These are phyloP conservation scores for Arremon brunneinucha DNA, from an alignment of 2,797 vertebrate species.

Conservation along the genomic window DNA sequence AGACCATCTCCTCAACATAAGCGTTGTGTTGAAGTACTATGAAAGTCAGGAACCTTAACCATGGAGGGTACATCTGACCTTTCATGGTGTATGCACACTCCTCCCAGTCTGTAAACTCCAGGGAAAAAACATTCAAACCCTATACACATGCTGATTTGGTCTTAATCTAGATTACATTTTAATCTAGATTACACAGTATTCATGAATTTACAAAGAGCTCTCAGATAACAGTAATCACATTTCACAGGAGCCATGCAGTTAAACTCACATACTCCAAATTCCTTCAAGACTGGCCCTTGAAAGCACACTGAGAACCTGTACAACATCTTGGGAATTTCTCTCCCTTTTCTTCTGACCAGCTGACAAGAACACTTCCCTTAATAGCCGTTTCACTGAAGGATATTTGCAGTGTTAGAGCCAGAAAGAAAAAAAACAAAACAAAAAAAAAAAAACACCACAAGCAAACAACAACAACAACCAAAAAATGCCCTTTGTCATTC, in stretches of 20 bases:
- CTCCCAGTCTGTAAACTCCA: neutral
- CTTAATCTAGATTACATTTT: neutral
- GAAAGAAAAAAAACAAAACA: neutral
- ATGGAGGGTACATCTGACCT: neutral
- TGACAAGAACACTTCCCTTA: neutral
- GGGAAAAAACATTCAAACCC: neutral
- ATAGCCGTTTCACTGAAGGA: neutral
- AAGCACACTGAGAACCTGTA: neutral
- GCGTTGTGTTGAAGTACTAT: neutral
- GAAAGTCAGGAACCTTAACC: neutral
- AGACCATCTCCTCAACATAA: neutral
- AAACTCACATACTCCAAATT: conserved; percentile 18
- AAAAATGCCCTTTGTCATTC: neutral
- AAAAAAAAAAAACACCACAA: neutral
- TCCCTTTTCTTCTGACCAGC: neutral
- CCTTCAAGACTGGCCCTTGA: neutral
- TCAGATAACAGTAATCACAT: neutral
- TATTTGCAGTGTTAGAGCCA: neutral
- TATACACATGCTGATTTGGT: neutral
- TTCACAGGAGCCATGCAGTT: neutral
- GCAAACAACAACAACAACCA: neutral
- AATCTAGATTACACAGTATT: neutral
- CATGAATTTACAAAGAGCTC: neutral
- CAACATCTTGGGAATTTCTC: neutral
- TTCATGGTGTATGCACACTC: neutral